Percentiles rank a stretch among this genome's conserved stretches.
phyloP scores from a whole-genome alignment of 2,888 invertebrate genomes.

The Drepanosiphum platanoidis region DNA sequence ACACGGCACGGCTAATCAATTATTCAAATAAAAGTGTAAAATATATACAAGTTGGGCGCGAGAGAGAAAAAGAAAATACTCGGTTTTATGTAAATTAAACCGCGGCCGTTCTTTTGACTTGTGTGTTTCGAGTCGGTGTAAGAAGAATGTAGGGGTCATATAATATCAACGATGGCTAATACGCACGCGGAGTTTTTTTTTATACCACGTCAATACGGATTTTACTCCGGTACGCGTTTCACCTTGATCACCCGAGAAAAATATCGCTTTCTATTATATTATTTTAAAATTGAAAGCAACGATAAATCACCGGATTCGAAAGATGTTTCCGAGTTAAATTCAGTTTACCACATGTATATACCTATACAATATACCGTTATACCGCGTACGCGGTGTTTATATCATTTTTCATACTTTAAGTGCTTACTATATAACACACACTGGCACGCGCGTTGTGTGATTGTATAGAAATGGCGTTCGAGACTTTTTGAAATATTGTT shows the following conservation, averaged over 20 bases:
- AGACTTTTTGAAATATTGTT: no score
- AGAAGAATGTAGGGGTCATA: no score
- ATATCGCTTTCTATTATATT: not conserved
- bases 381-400: not conserved
- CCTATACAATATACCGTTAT: no score
- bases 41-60: not conserved
- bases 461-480: no score
- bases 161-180: no score
- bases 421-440: conserved; percentile 8
- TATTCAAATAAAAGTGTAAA: not conserved
- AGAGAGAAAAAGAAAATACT: not conserved
- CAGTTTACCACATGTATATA: not conserved
- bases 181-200: no score
- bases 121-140: not conserved
- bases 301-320: not conserved
- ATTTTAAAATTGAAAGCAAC: not conserved
- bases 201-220: not conserved
- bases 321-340: not conserved
- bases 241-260: not conserved
- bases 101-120: not conserved
- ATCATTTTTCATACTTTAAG: conserved; percentile 5
- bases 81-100: no score
- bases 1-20: no score
- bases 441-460: no score
- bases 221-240: not conserved